phyloP scores from a whole-genome alignment of 1,140 invertebrate species.

The Whitmania pigra region DNA sequence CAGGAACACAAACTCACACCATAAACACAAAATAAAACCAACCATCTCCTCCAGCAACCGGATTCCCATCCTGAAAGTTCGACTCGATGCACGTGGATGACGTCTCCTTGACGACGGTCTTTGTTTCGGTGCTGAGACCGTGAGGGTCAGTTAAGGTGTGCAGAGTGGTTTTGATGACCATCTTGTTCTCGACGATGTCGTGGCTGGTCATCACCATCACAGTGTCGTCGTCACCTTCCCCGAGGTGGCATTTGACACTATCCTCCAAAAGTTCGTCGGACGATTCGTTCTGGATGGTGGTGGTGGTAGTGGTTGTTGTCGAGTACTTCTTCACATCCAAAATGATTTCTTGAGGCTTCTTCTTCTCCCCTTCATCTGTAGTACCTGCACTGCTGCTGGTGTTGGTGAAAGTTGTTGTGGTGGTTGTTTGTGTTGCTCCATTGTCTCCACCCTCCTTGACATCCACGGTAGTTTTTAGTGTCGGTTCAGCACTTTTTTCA shows the following conservation, averaged over 20 bases:
- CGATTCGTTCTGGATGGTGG: conserved; percentile 1
- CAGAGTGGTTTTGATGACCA: conserved; percentile 15
- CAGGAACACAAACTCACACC: not conserved
- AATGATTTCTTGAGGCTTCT: conserved; percentile 3
- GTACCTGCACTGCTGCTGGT: not conserved
- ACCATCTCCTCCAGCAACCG: not conserved
- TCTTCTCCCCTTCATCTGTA: not conserved
- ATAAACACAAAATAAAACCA: not conserved
- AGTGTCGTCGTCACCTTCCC: conserved; percentile 2
- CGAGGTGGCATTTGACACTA: conserved; percentile 1
- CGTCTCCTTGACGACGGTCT: conserved; percentile 14
- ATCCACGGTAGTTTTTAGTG: not conserved
- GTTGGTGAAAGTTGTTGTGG: not conserved
- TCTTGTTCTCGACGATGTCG: conserved; percentile 19
- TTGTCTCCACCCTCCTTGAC: not conserved
- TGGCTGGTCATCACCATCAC: conserved; percentile 16
- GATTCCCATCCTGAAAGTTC: conserved; percentile 5
- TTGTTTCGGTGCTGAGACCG: conserved; percentile 5
- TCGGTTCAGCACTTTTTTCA: not conserved
- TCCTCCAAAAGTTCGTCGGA: conserved; percentile 9
- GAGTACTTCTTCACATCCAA: conserved; percentile 9
- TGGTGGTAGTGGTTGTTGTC: not conserved
- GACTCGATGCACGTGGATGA: conserved; percentile 5
- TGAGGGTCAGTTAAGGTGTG: conserved; percentile 3
- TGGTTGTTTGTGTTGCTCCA: not conserved